Evolutionary conservation across 1,140 invertebrate species (phyloP).

Genomic region (Diorhabda sublineata): DNA sequence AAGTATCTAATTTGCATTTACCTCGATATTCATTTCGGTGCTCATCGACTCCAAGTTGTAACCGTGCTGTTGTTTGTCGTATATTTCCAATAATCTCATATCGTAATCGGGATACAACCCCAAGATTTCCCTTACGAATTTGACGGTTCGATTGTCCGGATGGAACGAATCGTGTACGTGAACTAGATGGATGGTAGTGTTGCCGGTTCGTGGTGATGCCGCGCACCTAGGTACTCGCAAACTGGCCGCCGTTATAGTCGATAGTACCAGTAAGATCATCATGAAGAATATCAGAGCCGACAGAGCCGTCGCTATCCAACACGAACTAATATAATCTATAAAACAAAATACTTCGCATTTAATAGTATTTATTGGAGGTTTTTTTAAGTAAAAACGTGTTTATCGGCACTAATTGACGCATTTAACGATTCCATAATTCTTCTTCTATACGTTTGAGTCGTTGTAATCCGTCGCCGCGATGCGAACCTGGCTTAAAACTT

Average conservation of each 20-base stretch:
- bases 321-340: conserved; percentile 37
- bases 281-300: conserved; percentile 29
- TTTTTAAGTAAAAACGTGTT: background rate
- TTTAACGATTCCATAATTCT: no score
- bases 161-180: conserved; percentile 31
- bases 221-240: conserved; percentile 27
- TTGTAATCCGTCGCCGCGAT: no score
- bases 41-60: no score
- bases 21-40: no score
- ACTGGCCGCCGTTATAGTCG: conserved; percentile 23
- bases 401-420: no score
- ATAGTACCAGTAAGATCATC: conserved; percentile 32
- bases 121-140: conserved; percentile 32
- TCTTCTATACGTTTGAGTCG: no score
- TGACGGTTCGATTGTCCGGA: conserved; percentile 32
- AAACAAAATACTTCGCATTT: conserved; percentile 18
- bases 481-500: no score
- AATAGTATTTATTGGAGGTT: background rate
- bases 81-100: background rate
- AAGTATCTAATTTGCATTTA: no score
- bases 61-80: no score
- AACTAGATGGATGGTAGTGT: conserved; percentile 38
- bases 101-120: conserved; percentile 7
- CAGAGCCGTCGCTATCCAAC: conserved; percentile 34
- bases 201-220: conserved; percentile 22